Conservation (phyloP, 2,797 vertebrate species). For the Sebastes reedi region DNA sequence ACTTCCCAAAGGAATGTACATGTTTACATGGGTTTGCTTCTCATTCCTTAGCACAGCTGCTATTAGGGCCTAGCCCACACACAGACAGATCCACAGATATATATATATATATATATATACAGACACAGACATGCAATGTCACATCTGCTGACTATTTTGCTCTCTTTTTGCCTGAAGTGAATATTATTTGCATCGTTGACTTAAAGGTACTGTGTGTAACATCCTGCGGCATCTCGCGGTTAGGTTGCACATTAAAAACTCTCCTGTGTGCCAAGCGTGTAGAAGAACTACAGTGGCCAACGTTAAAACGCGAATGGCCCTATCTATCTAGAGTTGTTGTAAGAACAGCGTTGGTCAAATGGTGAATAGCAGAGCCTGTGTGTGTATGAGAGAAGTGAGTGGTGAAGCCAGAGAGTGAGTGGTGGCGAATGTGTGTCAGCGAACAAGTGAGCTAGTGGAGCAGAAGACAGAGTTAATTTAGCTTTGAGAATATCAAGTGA, state of each 20-base stretch:
- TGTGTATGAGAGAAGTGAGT: no score
- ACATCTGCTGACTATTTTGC: slow-evolving; percentile 17
- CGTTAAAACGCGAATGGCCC: rapidly evolving
- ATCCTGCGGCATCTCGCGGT: no score
- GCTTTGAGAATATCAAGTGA: no score
- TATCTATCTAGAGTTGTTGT: no score
- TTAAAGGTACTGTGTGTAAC: neutral
- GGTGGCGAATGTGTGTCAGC: no score
- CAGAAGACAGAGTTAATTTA: no score
- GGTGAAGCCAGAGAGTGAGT: no score
- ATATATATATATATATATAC: no score
- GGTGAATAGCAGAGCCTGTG: no score
- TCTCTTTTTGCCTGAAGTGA: slow-evolving; percentile 3
- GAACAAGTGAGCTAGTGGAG: no score
- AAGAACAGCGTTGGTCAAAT: rapidly evolving
- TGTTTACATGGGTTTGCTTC: slow-evolving; percentile 43
- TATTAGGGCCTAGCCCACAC: slow-evolving; percentile 20
- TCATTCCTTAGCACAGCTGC: slow-evolving; percentile 11
- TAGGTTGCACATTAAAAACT: rapidly evolving
- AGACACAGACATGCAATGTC: neutral
- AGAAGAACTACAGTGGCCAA: no score
- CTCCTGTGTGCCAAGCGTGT: no score
- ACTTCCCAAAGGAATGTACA: slow-evolving; percentile 29
- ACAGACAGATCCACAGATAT: neutral
- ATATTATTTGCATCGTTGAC: neutral